Conservation (phyloP, 2,113 vertebrate genomes). For the Pristiophorus japonicus region DNA sequence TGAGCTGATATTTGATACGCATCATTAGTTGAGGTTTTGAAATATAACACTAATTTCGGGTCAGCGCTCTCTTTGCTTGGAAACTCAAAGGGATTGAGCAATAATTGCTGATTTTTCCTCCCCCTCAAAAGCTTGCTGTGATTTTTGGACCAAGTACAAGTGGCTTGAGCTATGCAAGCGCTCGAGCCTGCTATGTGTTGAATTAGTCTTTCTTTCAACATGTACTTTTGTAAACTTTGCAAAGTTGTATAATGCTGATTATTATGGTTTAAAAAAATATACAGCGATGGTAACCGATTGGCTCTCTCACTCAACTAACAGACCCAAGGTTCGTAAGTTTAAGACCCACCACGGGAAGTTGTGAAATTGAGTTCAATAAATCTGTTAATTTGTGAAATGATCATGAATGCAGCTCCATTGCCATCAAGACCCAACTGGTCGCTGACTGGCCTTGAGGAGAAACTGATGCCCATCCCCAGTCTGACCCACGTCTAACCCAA, state of each 20-base stretch:
- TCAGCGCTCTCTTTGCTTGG: background rate
- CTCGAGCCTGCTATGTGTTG: background rate
- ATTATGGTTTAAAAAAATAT: background rate
- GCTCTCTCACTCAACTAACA: background rate
- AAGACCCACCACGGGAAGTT: background rate
- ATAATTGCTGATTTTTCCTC: background rate
- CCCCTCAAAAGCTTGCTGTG: background rate
- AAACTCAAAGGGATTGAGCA: background rate
- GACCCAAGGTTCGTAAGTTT: background rate
- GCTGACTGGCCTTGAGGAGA: background rate
- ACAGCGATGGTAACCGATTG: too few relatives aligned
- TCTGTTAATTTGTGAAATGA: background rate
- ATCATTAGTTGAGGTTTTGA: slow-evolving; percentile 17
- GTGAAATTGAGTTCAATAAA: background rate
- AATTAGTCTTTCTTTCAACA: background rate
- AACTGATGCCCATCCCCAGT: background rate
- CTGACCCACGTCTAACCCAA: too few relatives aligned
- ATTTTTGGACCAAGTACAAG: background rate
- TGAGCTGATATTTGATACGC: background rate
- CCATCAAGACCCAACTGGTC: background rate
- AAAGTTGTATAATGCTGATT: background rate
- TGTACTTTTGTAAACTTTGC: background rate
- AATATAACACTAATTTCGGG: slow-evolving; percentile 5
- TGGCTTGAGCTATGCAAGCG: background rate
- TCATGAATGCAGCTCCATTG: background rate